Evolutionary conservation across 2,113 vertebrate genomes (phyloP).

Genomic region (Trematomus loennbergii): DNA sequence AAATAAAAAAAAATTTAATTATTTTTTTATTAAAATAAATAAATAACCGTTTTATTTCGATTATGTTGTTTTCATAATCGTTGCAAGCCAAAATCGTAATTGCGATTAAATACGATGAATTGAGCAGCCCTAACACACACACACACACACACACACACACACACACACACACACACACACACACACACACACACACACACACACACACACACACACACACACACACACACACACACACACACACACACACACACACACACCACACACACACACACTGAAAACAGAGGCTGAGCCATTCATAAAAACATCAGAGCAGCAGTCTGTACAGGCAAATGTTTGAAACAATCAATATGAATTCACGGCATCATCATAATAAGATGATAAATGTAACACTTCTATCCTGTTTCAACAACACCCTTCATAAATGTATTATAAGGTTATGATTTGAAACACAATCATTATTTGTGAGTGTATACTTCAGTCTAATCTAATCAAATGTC

Average conservation of each 20-base stretch:
- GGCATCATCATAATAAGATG: background rate
- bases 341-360: slow-evolving; percentile 9
- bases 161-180: slow-evolving; percentile 19
- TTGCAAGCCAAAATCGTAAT: too few relatives aligned
- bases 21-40: too few relatives aligned
- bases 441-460: background rate
- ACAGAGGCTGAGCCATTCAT: slow-evolving; percentile 47
- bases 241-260: slow-evolving; percentile 11
- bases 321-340: background rate
- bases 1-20: too few relatives aligned
- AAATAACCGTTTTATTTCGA: too few relatives aligned
- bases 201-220: background rate
- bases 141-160: background rate
- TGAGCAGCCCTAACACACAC: too few relatives aligned
- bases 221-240: slow-evolving; percentile 7
- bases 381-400: background rate
- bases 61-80: too few relatives aligned
- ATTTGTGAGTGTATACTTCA: background rate
- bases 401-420: background rate
- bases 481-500: background rate
- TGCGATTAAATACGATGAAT: too few relatives aligned
- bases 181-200: slow-evolving; percentile 18
- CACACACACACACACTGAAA: slow-evolving; percentile 11
- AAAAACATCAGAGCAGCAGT: slow-evolving; percentile 33
- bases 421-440: background rate